Evolutionary conservation across 1,140 invertebrate genomes (phyloP).

Genomic region (Drosophila gunungcola): DNA sequence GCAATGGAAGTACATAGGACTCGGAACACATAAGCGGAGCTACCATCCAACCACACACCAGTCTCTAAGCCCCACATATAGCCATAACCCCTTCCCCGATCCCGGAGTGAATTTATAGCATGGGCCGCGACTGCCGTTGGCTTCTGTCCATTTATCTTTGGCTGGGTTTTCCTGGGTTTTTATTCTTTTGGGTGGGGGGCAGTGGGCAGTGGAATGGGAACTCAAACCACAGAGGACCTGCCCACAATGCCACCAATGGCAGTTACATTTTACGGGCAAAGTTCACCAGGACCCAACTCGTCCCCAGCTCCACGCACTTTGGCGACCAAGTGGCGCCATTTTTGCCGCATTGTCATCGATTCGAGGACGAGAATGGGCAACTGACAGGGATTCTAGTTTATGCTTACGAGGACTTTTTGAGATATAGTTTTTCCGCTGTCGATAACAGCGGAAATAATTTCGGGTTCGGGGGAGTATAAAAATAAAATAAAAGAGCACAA

Average conservation of each 20-base stretch:
- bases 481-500: slow-evolving; percentile 31
- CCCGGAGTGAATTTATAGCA: slow-evolving; percentile 63
- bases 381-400: slow-evolving; percentile 46
- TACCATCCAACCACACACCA: slow-evolving; percentile 54
- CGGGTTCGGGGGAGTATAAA: slow-evolving; percentile 8
- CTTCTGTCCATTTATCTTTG: slow-evolving; percentile 82
- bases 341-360: slow-evolving; percentile 71
- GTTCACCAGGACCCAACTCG: slow-evolving; percentile 42
- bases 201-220: not conserved
- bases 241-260: slow-evolving; percentile 77
- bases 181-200: slow-evolving; percentile 13
- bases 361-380: slow-evolving; percentile 8
- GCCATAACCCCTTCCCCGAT: slow-evolving; percentile 12
- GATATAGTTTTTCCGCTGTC: slow-evolving; percentile 48
- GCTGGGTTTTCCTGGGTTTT: slow-evolving; percentile 31
- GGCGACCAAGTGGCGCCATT: slow-evolving; percentile 74
- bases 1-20: slow-evolving; percentile 64
- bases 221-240: slow-evolving; percentile 42
- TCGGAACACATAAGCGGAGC: slow-evolving; percentile 52
- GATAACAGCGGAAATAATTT: slow-evolving; percentile 36
- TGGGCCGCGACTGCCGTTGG: slow-evolving; percentile 64
- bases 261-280: slow-evolving; percentile 80
- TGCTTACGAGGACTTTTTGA: slow-evolving; percentile 39
- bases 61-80: not conserved
- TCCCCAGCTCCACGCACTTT: slow-evolving; percentile 9